These are phyloP conservation scores for Drosophila infuscata DNA, from an alignment of 2,888 invertebrate genomes.

Conservation along the genomic window DNA sequence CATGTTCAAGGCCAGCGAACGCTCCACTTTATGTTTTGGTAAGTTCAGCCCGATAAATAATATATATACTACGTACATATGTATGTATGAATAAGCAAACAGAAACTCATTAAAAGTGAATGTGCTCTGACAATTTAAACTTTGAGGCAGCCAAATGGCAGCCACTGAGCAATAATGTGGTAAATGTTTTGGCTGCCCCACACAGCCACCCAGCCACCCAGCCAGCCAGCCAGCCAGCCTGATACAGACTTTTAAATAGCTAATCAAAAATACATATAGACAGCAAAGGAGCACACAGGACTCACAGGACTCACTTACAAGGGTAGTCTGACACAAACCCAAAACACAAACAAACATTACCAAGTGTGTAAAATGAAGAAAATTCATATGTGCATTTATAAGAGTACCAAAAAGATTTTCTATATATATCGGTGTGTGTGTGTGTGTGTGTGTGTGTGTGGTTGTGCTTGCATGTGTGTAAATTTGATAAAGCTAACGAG, in stretches of 20 bases:
- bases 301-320: constrained; percentile 5
- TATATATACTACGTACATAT: not conserved
- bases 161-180: constrained; percentile 10
- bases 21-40: constrained; percentile 61
- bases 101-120: constrained; percentile 73
- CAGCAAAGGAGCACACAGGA: constrained; percentile 29
- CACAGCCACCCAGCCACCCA: constrained; percentile 14
- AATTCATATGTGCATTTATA: constrained; percentile 33
- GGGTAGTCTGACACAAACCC: not conserved
- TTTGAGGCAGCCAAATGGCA: constrained; percentile 53
- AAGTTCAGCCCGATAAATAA: constrained; percentile 53
- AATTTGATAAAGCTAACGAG: constrained; percentile 56
- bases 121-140: constrained; percentile 58
- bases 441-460: not conserved
- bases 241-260: constrained; percentile 57
- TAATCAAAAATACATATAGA: constrained; percentile 78
- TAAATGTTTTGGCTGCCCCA: constrained; percentile 17
- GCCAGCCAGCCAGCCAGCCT: constrained; percentile 7
- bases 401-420: constrained; percentile 12
- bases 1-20: constrained; percentile 60
- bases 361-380: constrained; percentile 27
- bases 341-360: constrained; percentile 35
- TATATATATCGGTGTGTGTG: not conserved
- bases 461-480: constrained; percentile 13
- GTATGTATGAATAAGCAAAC: constrained; percentile 26